Evolutionary conservation across 2,113 vertebrate genomes (phyloP).

Genomic region (Sialia sialis): DNA sequence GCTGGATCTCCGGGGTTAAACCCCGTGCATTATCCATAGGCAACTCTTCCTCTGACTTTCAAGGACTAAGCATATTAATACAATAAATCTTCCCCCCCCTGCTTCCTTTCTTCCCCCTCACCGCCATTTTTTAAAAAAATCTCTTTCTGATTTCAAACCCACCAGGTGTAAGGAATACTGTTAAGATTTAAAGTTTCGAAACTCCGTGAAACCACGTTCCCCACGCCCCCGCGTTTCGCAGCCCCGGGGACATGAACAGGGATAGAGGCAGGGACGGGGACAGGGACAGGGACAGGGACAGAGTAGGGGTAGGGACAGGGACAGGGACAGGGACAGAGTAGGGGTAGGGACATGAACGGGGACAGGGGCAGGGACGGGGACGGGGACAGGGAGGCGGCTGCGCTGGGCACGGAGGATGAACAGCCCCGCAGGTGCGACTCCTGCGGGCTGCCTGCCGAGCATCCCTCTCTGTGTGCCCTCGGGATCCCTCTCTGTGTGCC

Average conservation of each 20-base stretch:
- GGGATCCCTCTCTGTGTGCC: too few species aligned
- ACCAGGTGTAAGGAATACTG: background rate
- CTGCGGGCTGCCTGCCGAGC: background rate
- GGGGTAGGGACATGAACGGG: too few species aligned
- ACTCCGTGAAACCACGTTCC: background rate
- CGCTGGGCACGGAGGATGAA: fast-evolving
- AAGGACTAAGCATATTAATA: background rate
- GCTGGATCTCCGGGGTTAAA: background rate
- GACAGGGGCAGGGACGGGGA: too few species aligned
- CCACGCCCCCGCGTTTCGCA: fast-evolving
- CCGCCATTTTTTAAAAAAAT: too few species aligned
- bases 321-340: too few species aligned
- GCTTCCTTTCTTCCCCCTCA: too few species aligned
- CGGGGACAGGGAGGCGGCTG: fast-evolving
- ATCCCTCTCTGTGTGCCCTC: too few species aligned
- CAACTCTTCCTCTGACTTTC: background rate
- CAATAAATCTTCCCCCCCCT: background rate
- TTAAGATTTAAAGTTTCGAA: background rate
- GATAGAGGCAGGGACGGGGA: background rate
- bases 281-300: too few species aligned
- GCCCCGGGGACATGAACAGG: fast-evolving
- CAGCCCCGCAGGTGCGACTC: fast-evolving
- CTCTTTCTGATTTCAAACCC: background rate
- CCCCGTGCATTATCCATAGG: background rate
- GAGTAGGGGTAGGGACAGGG: too few species aligned